These are phyloP conservation scores for Squalus acanthias DNA, from an alignment of 2,797 vertebrate species.

Conservation along the genomic window DNA sequence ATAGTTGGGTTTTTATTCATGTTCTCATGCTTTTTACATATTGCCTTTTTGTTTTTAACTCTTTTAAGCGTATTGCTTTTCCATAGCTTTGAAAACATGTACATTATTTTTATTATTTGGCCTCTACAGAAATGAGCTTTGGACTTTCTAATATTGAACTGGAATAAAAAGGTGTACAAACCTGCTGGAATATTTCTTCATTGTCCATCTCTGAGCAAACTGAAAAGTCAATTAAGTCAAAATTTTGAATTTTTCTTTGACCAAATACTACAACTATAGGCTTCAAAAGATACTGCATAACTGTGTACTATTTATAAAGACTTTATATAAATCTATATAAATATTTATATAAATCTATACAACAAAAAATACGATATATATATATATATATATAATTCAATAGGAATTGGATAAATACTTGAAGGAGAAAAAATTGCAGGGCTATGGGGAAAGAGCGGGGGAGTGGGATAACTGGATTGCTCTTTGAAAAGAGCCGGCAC, in stretches of 20 bases:
- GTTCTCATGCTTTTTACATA: background rate
- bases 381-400: no score
- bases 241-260: background rate
- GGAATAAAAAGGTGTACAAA: background rate
- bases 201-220: background rate
- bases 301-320: background rate
- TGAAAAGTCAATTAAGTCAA: background rate
- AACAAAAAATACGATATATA: no score
- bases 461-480: no score
- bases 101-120: background rate
- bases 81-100: background rate
- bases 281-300: background rate
- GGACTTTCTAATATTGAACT: background rate
- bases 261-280: background rate
- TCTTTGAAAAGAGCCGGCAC: no score
- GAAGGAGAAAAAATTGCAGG: no score
- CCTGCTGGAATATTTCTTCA: background rate
- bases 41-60: background rate
- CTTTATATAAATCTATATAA: no score
- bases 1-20: background rate
- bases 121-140: background rate
- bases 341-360: no score
- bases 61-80: background rate
- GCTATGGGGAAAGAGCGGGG: no score
- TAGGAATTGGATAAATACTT: no score